A percentile compares a stretch with the other conserved stretches of the same genome.
phyloP scores from a whole-genome alignment of 2,113 vertebrate genomes.

The Tupaia chinensis region DNA sequence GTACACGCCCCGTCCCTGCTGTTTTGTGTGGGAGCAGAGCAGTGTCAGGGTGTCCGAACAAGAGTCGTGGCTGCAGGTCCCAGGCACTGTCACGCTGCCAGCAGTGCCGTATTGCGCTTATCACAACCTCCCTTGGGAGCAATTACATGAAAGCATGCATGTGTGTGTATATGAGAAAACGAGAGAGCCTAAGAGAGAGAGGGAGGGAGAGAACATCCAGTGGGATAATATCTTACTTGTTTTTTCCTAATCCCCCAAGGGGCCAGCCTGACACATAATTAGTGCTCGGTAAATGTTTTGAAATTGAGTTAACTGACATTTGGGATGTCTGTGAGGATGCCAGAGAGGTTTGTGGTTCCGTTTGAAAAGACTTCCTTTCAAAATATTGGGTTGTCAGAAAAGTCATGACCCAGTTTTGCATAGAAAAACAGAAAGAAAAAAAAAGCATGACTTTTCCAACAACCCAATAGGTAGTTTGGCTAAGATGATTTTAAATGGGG shows the following conservation, averaged over 20 bases:
- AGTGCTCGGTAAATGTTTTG: not conserved
- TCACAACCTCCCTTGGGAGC: not conserved
- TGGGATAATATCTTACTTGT: not conserved
- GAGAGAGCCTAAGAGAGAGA: not conserved
- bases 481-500: not conserved
- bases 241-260: not conserved
- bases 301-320: not conserved
- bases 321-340: not conserved
- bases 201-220: not conserved
- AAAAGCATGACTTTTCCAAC: too few species aligned
- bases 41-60: not conserved
- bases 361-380: conserved; percentile 29
- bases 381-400: too few species aligned
- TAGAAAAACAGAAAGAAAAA: too few species aligned
- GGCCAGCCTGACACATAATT: not conserved
- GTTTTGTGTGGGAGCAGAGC: not conserved
- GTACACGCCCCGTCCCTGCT: not conserved
- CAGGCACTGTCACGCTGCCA: not conserved
- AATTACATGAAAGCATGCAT: fast-evolving
- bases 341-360: not conserved
- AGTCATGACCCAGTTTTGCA: too few species aligned
- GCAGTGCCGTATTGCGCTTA: not conserved
- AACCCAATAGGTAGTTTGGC: not conserved
- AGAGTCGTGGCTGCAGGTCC: not conserved
- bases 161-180: not conserved